These are phyloP conservation scores for Pristionchus fissidentatus DNA, from an alignment of 2,888 invertebrate genomes.

Conservation along the genomic window DNA sequence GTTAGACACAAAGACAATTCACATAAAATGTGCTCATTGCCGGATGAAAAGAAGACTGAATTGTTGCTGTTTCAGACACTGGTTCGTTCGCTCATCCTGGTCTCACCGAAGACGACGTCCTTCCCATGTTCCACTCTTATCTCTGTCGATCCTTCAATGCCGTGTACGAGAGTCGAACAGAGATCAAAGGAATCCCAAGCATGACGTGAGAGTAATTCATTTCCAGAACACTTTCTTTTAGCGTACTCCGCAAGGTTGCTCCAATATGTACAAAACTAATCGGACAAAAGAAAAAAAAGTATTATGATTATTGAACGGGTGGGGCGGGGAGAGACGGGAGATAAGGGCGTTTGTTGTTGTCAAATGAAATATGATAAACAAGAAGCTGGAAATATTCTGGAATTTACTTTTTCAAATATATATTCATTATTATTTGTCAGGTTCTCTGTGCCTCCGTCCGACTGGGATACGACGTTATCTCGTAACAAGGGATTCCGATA, in stretches of 20 bases:
- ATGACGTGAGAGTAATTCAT: not conserved
- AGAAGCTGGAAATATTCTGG: no score
- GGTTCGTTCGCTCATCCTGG: constrained; percentile 64
- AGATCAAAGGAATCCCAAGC: constrained; percentile 5
- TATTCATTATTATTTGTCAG: constrained; percentile 54
- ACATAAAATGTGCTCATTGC: not conserved
- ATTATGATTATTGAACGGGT: no score
- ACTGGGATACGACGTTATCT: constrained; percentile 68
- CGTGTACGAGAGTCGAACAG: not conserved
- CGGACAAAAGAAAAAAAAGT: no score
- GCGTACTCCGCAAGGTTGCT: no score
- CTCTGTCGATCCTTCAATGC: constrained; percentile 64
- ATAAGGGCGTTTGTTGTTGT: no score
- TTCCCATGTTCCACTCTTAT: constrained; percentile 64
- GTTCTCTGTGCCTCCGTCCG: constrained; percentile 58
- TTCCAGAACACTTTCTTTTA: not conserved
- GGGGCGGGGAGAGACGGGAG: no score
- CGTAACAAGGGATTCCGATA: constrained; percentile 70
- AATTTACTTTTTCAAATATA: constrained; percentile 51
- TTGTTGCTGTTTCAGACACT: constrained; percentile 55
- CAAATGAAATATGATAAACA: no score
- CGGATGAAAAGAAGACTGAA: not conserved
- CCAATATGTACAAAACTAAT: no score
- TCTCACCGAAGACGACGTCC: constrained; percentile 52
- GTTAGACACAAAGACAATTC: no score